These are phyloP conservation scores for Euwallacea fornicatus DNA, from an alignment of 1,140 invertebrate genomes.

Conservation along the genomic window DNA sequence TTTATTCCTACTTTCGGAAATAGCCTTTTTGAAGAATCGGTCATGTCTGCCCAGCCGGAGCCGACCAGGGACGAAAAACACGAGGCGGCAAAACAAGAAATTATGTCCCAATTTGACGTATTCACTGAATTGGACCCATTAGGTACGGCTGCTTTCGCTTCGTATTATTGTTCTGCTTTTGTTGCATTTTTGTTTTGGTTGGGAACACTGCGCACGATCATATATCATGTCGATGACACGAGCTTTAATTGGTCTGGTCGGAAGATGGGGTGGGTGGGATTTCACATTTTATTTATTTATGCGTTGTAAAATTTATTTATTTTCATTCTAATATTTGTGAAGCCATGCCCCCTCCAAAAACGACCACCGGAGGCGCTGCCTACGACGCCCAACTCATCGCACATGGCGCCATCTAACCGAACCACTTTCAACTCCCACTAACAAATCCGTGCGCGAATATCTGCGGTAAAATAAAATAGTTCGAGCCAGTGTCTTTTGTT, in stretches of 20 bases:
- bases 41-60: slow-evolving; percentile 34
- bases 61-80: slow-evolving; percentile 48
- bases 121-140: slow-evolving; percentile 91
- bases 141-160: slow-evolving; percentile 56
- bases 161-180: slow-evolving; percentile 1
- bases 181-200: slow-evolving; percentile 20
- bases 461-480: slow-evolving; percentile 15
- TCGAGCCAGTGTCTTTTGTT: slow-evolving; percentile 6
- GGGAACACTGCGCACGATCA: slow-evolving; percentile 3
- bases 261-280: too few relatives aligned
- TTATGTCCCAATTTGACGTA: slow-evolving; percentile 64
- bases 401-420: too few relatives aligned
- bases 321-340: too few relatives aligned
- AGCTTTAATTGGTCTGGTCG: too few relatives aligned
- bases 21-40: slow-evolving; percentile 47
- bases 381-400: too few relatives aligned
- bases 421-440: too few relatives aligned
- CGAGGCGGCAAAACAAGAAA: slow-evolving; percentile 50
- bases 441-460: not conserved
- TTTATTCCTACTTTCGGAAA: slow-evolving; percentile 48
- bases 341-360: too few relatives aligned
- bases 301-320: too few relatives aligned
- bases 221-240: not conserved
- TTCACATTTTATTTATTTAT: too few relatives aligned
- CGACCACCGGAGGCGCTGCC: too few relatives aligned